Percentiles rank a stretch among this genome's conserved stretches.
Conservation (phyloP, 2,113 vertebrate genomes). For the Scophthalmus maximus region DNA sequence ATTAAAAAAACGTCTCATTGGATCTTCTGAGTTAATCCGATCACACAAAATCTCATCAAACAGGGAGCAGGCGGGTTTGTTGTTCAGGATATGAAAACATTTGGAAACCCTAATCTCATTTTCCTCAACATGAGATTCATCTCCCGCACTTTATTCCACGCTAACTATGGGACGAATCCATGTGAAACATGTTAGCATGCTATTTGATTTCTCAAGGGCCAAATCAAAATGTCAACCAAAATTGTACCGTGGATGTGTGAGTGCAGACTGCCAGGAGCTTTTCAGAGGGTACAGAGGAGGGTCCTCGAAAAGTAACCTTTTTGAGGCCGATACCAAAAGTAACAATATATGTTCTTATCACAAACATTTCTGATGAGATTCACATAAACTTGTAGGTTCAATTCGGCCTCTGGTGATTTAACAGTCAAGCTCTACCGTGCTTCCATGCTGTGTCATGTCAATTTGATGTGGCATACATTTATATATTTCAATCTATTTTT, state of each 20-base stretch:
- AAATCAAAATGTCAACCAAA: slow-evolving; percentile 5
- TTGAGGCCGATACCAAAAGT: too few relatives aligned
- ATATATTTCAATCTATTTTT: not conserved
- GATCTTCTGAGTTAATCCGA: slow-evolving; percentile 11
- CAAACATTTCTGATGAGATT: not conserved
- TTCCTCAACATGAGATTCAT: slow-evolving; percentile 9
- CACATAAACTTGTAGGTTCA: too few relatives aligned
- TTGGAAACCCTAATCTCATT: slow-evolving; percentile 10
- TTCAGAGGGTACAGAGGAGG: not conserved
- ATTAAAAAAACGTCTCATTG: not conserved
- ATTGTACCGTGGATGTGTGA: not conserved
- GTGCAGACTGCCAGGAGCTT: not conserved
- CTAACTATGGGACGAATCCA: not conserved
- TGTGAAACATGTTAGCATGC: not conserved
- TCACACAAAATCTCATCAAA: slow-evolving; percentile 42
- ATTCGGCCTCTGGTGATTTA: not conserved
- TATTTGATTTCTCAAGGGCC: slow-evolving; percentile 18
- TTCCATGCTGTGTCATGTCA: not conserved
- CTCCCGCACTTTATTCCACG: slow-evolving; percentile 5
- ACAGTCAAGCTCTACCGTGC: not conserved
- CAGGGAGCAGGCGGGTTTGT: slow-evolving; percentile 2
- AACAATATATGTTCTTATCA: not conserved
- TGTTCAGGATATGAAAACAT: not conserved
- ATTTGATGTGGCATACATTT: not conserved
- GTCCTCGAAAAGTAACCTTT: not conserved